These are phyloP conservation scores for Tipula lateralis DNA, from an alignment of 2,888 invertebrate species.

Conservation along the genomic window DNA sequence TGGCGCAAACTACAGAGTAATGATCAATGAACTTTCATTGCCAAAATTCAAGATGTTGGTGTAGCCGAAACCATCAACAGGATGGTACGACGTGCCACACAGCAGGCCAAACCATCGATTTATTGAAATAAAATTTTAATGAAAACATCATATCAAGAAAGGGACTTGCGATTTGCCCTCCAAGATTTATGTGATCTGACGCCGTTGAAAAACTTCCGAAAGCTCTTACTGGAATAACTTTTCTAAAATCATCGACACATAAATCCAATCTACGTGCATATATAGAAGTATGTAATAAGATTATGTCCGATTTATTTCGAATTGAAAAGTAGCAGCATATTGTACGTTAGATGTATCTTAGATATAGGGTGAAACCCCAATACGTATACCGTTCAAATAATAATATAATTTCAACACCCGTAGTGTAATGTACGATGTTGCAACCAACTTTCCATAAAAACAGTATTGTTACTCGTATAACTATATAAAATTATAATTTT, in stretches of 20 bases:
- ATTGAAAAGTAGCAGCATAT: neutral
- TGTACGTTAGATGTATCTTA: neutral
- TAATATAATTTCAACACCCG: neutral
- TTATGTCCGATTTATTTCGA: neutral
- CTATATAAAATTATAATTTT: neutral
- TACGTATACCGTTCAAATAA: neutral
- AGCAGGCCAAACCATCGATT: no score
- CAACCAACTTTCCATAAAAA: conserved; percentile 5
- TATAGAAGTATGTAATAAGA: neutral
- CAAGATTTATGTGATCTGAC: no score
- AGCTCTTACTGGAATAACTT: no score
- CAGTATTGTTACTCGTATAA: neutral
- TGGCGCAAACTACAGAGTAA: no score
- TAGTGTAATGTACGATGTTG: neutral
- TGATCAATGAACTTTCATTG: no score
- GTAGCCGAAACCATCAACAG: no score
- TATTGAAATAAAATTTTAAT: no score
- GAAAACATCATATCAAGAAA: no score
- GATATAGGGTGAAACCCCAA: neutral
- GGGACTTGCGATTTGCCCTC: no score
- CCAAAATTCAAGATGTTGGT: no score
- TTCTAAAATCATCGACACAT: neutral
- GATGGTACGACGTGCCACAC: no score
- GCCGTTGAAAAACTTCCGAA: no score
- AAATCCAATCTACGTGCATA: neutral